phyloP scores from a whole-genome alignment of 2,113 vertebrate genomes.

The Odobenus rosmarus region DNA sequence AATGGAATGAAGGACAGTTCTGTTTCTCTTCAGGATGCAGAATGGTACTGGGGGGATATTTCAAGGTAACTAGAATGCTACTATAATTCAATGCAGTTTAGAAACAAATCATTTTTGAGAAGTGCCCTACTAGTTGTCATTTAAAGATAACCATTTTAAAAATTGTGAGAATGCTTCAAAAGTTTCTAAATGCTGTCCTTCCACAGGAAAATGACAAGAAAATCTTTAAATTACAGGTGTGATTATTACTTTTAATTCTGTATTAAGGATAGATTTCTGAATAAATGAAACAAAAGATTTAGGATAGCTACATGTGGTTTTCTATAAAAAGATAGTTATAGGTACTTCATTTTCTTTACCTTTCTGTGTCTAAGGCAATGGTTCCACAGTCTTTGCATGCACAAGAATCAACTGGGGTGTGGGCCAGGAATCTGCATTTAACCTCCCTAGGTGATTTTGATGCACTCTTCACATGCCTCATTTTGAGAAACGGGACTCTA shows the following conservation, averaged over 20 bases:
- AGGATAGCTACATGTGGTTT: slow-evolving; percentile 35
- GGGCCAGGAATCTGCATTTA: neutral
- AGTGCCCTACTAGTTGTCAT: neutral
- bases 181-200: slow-evolving; percentile 36
- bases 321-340: slow-evolving; percentile 31
- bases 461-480: slow-evolving; percentile 10
- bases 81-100: slow-evolving; percentile 49
- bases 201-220: neutral
- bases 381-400: neutral
- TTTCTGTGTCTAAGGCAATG: slow-evolving; percentile 5
- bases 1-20: slow-evolving; percentile 90
- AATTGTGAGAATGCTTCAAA: slow-evolving; percentile 26
- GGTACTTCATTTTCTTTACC: slow-evolving; percentile 18
- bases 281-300: neutral
- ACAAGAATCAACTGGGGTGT: neutral
- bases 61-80: slow-evolving; percentile 89
- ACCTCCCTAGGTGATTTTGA: neutral
- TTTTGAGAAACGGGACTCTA: slow-evolving; percentile 7
- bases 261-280: slow-evolving; percentile 30
- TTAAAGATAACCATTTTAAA: slow-evolving; percentile 55
- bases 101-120: slow-evolving; percentile 41
- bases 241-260: slow-evolving; percentile 54
- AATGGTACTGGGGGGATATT: slow-evolving; percentile 99
- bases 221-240: slow-evolving; percentile 38
- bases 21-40: slow-evolving; percentile 91